Percentiles rank a stretch among this genome's conserved stretches.
phyloP scores from a whole-genome alignment of 2,113 vertebrate genomes.

The Tylochromis polylepis region DNA sequence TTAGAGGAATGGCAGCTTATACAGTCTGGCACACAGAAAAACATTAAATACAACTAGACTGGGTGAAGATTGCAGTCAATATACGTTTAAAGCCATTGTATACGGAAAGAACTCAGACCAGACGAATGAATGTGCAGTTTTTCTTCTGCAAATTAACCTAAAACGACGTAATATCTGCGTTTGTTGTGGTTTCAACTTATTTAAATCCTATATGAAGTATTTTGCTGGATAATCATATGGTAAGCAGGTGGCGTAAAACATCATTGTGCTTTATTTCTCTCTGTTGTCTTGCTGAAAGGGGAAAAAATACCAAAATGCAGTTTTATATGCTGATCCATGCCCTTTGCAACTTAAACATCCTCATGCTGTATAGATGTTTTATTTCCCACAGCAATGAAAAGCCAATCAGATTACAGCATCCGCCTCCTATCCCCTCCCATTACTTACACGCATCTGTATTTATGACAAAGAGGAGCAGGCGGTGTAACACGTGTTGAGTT shows the following conservation, averaged over 20 bases:
- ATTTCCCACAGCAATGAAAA: not conserved
- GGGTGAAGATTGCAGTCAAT: not conserved
- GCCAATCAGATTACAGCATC: not conserved
- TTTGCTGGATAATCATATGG: not conserved
- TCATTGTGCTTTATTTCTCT: not conserved
- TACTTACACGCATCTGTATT: not conserved
- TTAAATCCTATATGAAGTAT: not conserved
- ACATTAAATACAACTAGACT: not conserved
- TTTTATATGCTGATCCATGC: not conserved
- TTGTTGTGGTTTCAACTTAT: not conserved
- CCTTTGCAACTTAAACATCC: not conserved
- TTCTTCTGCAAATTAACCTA: not conserved
- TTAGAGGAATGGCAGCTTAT: not conserved
- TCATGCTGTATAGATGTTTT: not conserved
- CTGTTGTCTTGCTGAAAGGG: not conserved
- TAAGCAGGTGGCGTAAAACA: not conserved
- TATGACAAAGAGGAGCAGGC: not conserved
- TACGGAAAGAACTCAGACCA: not conserved
- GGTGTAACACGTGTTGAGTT: slow-evolving; percentile 7
- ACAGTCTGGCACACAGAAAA: not conserved
- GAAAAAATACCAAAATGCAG: not conserved
- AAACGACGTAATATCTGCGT: not conserved
- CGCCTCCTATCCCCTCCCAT: not conserved
- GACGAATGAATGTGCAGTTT: not conserved
- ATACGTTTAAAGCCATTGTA: not conserved